A percentile compares a stretch with the other conserved stretches of the same genome.
Evolutionary conservation across 2,797 vertebrate genomes (phyloP).

Genomic region (Octomys mimax): DNA sequence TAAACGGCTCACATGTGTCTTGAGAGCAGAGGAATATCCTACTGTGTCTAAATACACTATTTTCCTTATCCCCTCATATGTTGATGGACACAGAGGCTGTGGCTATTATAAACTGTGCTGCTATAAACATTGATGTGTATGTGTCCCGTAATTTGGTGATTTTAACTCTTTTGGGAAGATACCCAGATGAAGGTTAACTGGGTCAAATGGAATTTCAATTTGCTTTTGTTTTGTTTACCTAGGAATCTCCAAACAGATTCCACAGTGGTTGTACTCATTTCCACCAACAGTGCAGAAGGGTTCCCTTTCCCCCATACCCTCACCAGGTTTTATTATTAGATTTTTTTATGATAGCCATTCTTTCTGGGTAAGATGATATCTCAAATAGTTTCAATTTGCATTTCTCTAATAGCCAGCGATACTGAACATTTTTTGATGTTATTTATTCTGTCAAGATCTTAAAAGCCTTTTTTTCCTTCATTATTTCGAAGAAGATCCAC

Average conservation of each 20-base stretch:
- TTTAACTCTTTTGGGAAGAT: not conserved
- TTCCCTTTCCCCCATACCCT: not conserved
- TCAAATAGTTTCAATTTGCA: not conserved
- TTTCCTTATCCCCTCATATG: not conserved
- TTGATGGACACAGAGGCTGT: not conserved
- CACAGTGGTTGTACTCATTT: not conserved
- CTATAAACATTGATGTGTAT: not conserved
- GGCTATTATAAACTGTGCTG: not conserved
- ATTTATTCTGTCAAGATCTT: not conserved
- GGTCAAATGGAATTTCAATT: not conserved
- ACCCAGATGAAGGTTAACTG: not conserved
- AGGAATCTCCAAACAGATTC: not conserved
- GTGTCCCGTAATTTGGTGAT: not conserved
- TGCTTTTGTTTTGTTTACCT: not conserved
- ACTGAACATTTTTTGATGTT: not conserved
- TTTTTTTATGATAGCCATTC: not conserved
- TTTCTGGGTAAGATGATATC: not conserved
- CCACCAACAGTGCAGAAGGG: not conserved
- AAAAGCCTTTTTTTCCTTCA: slow-evolving; percentile 11
- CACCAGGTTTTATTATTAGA: not conserved
- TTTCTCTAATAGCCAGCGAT: not conserved
- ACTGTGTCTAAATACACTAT: not conserved
- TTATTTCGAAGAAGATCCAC: not conserved
- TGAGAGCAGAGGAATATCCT: not conserved
- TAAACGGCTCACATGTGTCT: not conserved